These are phyloP conservation scores for Cataglyphis cursor DNA, from an alignment of 2,888 invertebrate genomes.

Conservation along the genomic window DNA sequence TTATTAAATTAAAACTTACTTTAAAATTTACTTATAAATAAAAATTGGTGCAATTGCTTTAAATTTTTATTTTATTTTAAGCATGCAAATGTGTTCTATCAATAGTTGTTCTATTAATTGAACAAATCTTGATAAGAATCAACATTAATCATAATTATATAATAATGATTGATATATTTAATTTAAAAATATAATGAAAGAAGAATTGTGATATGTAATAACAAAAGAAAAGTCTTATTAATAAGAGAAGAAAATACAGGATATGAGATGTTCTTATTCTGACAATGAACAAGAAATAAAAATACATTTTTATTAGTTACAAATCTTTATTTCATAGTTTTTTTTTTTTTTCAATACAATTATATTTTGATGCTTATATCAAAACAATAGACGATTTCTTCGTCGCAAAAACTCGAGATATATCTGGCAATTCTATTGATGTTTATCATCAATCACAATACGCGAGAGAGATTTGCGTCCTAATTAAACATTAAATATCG, in stretches of 20 bases:
- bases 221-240: background rate
- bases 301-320: slow-evolving; percentile 8
- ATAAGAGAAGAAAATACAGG: background rate
- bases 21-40: background rate
- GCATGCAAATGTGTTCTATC: background rate
- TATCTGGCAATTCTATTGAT: slow-evolving; percentile 17
- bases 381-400: background rate
- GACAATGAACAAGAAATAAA: background rate
- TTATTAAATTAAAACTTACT: background rate
- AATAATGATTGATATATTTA: background rate
- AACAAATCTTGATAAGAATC: background rate
- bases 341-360: slow-evolving; percentile 24
- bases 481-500: slow-evolving; percentile 16
- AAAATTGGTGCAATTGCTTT: background rate
- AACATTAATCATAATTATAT: background rate
- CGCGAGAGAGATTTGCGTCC: background rate
- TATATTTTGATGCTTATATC: slow-evolving; percentile 9
- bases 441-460: slow-evolving; percentile 30
- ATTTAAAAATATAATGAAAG: background rate
- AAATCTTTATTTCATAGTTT: slow-evolving; percentile 54
- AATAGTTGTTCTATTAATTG: background rate
- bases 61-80: background rate
- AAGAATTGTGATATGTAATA: background rate
- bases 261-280: background rate
- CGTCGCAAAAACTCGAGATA: slow-evolving; percentile 5